Evolutionary conservation across 2,797 vertebrate species (phyloP), one percentile per base, ranked within the genome.

Genomic region (Typhlichthys eigenmanni): DNA sequence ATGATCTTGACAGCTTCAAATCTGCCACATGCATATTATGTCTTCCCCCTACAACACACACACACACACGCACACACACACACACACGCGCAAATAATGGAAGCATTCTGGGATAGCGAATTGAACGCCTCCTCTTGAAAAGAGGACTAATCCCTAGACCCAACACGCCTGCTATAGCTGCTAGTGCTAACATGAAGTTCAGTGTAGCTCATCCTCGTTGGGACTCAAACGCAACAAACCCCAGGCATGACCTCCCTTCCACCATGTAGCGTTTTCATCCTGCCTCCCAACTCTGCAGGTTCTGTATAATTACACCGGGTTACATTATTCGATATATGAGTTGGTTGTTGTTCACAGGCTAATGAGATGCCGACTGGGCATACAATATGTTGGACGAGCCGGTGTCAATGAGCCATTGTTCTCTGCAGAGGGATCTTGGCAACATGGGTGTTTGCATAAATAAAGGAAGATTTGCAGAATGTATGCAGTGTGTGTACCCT

Each of bases 351-450:
- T 80, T 61, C 38, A 34, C 50, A 57, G 67, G 66, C 70, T 82
- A 84, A 86, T 82, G 72, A 76, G 55, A 69, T 66, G 51, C 69
- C 49, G 58, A 58, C 68, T 68, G 58, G 64, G 29, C 62, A 62
- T 78, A 62, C 55, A 66, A 61, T 57, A 58, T 78, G 72, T 70
- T 81, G 85, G 83, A 86, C 79, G 70, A 87, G 51, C 61, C 72
- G 66, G 59, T 63, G 67, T 76, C 77, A 86, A 81, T 71, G 66
- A 80, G 49, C 74, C 55, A 46, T 38, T 82, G 63, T 62, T 72
- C 6, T 19, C 78, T 69, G 60, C 60, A 64, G 53, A 60, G 47
- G 53, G 45, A 55, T 61, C 53, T 62, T 70, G 13, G 60, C 62
- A 49, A 62, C 47, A 51, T 76, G 81, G 45, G 75, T 72, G 69